These are phyloP conservation scores for Calypte anna DNA, from an alignment of 2,113 vertebrate genomes.

Conservation along the genomic window DNA sequence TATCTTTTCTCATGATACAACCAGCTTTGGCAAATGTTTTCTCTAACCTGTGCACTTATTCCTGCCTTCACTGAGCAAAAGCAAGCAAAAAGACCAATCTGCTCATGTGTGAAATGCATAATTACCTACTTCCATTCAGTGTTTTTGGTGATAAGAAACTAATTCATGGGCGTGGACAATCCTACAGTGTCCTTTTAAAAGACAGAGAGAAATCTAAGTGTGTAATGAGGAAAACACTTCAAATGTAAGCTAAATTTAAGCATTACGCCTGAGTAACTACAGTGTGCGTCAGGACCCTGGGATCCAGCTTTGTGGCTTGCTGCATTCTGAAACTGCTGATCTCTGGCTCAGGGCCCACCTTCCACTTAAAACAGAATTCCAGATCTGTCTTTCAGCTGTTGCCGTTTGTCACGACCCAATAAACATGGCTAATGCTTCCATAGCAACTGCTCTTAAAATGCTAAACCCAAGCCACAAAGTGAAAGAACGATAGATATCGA, in stretches of 20 bases:
- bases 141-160: not conserved
- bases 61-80: not conserved
- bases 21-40: not conserved
- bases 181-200: not conserved
- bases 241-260: constrained; percentile 9
- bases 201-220: not conserved
- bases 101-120: not conserved
- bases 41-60: not conserved
- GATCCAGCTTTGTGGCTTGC: constrained; percentile 51
- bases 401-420: constrained; percentile 67
- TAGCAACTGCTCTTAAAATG: constrained; percentile 73
- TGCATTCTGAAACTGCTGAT: constrained; percentile 43
- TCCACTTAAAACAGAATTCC: constrained; percentile 59
- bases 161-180: not conserved
- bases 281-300: not conserved
- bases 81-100: not conserved
- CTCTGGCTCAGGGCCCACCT: constrained; percentile 70
- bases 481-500: not conserved
- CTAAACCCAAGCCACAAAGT: not conserved
- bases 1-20: not conserved
- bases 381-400: constrained; percentile 79
- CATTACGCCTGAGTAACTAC: not conserved
- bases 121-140: not conserved
- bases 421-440: constrained; percentile 68
- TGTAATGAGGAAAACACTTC: not conserved